phyloP scores from a whole-genome alignment of 2,888 invertebrate genomes.

The Acronicta alni region DNA sequence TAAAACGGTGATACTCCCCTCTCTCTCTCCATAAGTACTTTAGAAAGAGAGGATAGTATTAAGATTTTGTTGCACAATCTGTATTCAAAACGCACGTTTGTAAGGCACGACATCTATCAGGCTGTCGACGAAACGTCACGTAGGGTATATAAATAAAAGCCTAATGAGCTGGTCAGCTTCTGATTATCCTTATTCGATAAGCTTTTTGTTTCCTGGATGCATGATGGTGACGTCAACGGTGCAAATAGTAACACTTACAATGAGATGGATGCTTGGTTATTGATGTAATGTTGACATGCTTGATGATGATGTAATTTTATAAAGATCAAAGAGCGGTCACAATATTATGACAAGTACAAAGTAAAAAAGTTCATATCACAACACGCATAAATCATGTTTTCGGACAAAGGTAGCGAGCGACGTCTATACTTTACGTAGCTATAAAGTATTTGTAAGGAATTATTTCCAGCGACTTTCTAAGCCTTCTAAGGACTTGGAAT shows the following conservation, averaged over 20 bases:
- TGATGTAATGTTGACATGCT: neutral
- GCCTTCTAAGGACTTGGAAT: conserved; percentile 3
- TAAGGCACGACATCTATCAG: conserved; percentile 76
- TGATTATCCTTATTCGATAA: conserved; percentile 57
- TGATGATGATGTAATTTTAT: conserved; percentile 2
- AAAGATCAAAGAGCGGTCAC: neutral
- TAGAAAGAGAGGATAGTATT: conserved; percentile 34
- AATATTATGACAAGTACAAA: neutral
- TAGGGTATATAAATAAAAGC: conserved; percentile 73
- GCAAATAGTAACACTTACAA: conserved; percentile 15
- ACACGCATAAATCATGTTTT: neutral
- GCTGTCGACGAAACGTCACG: conserved; percentile 72
- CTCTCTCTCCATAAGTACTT: conserved; percentile 35
- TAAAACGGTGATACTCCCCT: conserved; percentile 47
- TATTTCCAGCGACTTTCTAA: conserved; percentile 27
- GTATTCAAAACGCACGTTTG: conserved; percentile 66
- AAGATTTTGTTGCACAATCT: conserved; percentile 48
- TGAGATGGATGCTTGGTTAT: neutral
- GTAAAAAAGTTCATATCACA: conserved; percentile 32
- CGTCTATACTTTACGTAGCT: conserved; percentile 10
- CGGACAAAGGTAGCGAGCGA: conserved; percentile 14
- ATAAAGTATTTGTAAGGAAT: conserved; percentile 23
- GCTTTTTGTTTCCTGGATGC: conserved; percentile 44
- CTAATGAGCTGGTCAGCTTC: conserved; percentile 62
- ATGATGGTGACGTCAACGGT: conserved; percentile 42